A percentile compares a stretch with the other conserved stretches of the same genome.
These are phyloP conservation scores for Chaitophorus viminalis DNA, from an alignment of 2,888 invertebrate species.

Conservation along the genomic window DNA sequence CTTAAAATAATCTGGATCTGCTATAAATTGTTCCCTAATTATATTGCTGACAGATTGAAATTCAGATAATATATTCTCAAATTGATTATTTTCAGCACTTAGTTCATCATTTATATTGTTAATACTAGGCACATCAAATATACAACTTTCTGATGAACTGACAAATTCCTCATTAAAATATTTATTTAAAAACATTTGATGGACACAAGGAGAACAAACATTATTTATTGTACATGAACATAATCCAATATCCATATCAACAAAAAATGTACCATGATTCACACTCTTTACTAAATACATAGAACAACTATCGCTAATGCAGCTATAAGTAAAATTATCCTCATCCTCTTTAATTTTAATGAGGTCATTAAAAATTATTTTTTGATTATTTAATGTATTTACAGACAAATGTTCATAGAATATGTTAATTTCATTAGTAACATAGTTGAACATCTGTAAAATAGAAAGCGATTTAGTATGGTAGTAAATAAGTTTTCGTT, in stretches of 20 bases:
- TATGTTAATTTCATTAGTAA: constrained; percentile 21
- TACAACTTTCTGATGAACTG: not conserved
- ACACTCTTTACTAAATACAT: constrained; percentile 27
- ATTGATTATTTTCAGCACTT: constrained; percentile 4
- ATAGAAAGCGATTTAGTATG: constrained; percentile 37
- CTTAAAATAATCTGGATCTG: constrained; percentile 34
- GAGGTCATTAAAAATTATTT: constrained; percentile 21
- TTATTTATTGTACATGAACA: constrained; percentile 31
- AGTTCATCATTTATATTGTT: not conserved
- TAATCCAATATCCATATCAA: constrained; percentile 29
- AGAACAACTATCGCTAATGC: not conserved
- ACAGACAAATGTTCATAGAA: not conserved
- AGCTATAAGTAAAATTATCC: not conserved
- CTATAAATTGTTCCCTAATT: constrained; percentile 21
- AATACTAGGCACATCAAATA: not conserved
- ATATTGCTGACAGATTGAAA: not conserved
- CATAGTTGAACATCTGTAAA: constrained; percentile 14
- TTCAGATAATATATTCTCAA: constrained; percentile 21
- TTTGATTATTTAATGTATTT: not conserved
- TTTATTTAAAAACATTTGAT: constrained; percentile 19
- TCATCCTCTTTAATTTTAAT: not conserved
- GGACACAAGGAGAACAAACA: constrained; percentile 5
- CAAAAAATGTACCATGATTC: constrained; percentile 13
- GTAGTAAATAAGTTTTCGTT: constrained; percentile 33
- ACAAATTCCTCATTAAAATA: not conserved